phyloP scores from a whole-genome alignment of 1,140 invertebrate species.

The Pentalonia nigronervosa region DNA sequence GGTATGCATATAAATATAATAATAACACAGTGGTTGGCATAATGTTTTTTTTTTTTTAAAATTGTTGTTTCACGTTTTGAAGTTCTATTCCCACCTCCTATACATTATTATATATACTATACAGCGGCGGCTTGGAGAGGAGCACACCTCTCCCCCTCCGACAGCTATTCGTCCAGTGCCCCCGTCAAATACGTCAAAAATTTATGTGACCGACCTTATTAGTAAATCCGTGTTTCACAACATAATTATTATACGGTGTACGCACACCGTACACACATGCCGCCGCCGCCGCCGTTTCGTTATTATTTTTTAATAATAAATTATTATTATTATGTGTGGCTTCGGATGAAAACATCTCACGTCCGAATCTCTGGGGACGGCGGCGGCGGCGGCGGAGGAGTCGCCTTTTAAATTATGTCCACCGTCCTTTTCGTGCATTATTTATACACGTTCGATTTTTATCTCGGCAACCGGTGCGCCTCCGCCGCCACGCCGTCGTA shows the following conservation, averaged over 20 bases:
- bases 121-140: too few species aligned
- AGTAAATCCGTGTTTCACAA: constrained; percentile 56
- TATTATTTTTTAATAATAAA: constrained; percentile 59
- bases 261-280: background rate
- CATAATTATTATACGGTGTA: constrained; percentile 44
- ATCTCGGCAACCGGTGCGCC: constrained; percentile 47
- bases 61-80: background rate
- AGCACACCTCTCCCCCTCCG: background rate
- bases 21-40: background rate
- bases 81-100: background rate
- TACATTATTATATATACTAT: too few species aligned
- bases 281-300: constrained; percentile 11
- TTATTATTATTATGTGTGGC: constrained; percentile 54
- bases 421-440: constrained; percentile 51
- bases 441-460: constrained; percentile 57
- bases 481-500: background rate
- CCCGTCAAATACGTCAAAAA: constrained; percentile 48
- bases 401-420: constrained; percentile 53
- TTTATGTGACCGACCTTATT: constrained; percentile 57
- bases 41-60: background rate
- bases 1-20: background rate
- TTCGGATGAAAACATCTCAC: constrained; percentile 56
- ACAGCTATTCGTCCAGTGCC: background rate
- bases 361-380: constrained; percentile 45
- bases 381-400: background rate